Base-by-base conservation (phyloP, 1,140 invertebrate genomes). In the Tribolium castaneum region DNA sequence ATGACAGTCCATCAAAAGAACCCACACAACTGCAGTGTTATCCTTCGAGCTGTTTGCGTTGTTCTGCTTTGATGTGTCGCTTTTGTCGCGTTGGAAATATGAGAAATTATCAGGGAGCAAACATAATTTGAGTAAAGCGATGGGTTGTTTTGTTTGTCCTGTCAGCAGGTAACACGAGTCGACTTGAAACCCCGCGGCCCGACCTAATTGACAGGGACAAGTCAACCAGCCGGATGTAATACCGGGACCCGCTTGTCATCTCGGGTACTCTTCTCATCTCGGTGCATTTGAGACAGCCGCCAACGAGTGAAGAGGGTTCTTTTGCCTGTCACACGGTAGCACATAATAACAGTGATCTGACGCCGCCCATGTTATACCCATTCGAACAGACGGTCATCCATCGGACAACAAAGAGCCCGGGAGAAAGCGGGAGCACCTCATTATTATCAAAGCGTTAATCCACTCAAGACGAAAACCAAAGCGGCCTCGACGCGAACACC, bases 171-270 rank as follows among this genome's bases (percentile, higher is more conserved):
- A 85, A 85, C 81, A 76, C 72, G 81, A 85, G 77, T 81, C 81
- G 83, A 83, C 82, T 80, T 80, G 82, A 84, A 83, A 82, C 81
- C 81, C 78, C 75, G 75, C 81, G 80, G 77, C 54, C 39, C 72
- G 70, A 73, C 82, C 80, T 84, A 84, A 84, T 84, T 84, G 83
- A 84, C 83, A 84, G 83, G 79, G 81, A 83, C 82, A 83, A 83
- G 84, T 84, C 78, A 79, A 79, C 78, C 78, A 79, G 73, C 74
- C 78, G 78, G 78, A 79, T 78, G 77, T 78, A 52, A 78, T 76
- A 71, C 73, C 62, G 62, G 73, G 71, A 73, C 72, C 71, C 71
- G 71, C 71, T 75, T 75, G 72, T 75, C 72, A 75, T 56, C 51
- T 72, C 62, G 51, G 74, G 19, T 76, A 62, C 49, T 70, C 34